These are phyloP conservation scores for Amphiprion clarkii DNA, from an alignment of 2,797 vertebrate genomes.

Conservation along the genomic window DNA sequence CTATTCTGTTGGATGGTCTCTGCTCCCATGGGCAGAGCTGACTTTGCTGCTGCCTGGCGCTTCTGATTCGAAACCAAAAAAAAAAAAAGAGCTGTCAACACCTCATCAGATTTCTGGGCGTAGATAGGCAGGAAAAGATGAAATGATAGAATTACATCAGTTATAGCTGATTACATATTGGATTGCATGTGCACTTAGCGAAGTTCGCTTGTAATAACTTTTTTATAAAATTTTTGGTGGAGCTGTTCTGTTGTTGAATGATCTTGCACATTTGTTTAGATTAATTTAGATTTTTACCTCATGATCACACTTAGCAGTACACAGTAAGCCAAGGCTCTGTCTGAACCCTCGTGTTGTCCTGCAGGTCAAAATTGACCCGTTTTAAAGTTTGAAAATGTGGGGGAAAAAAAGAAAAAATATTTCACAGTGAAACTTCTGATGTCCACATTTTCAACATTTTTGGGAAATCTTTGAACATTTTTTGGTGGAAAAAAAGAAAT, in stretches of 20 bases:
- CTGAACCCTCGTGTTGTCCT: too few relatives aligned
- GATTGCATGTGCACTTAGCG: background rate
- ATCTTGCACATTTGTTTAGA: background rate
- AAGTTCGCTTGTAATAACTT: background rate
- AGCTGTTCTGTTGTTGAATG: background rate
- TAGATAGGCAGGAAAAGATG: background rate
- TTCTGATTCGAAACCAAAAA: conserved; percentile 38
- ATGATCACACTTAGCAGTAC: background rate
- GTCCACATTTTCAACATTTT: too few relatives aligned
- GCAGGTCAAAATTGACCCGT: too few relatives aligned
- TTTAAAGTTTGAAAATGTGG: too few relatives aligned
- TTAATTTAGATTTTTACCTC: background rate
- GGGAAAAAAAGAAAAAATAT: too few relatives aligned
- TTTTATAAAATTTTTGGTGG: background rate
- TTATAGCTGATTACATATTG: conserved; percentile 12
- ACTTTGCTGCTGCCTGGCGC: conserved; percentile 29
- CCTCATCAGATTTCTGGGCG: conserved; percentile 41
- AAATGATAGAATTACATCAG: background rate
- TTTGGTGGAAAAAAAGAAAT: too few relatives aligned
- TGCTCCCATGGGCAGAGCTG: conserved; percentile 39
- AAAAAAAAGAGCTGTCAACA: conserved; percentile 32
- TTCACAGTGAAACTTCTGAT: too few relatives aligned
- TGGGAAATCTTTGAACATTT: too few relatives aligned
- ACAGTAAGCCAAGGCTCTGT: background rate
- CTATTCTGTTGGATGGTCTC: conserved; percentile 64